A percentile compares a stretch with the other conserved stretches of the same genome.
phyloP scores from a whole-genome alignment of 2,888 invertebrate species.

The Dynastes grantii region DNA sequence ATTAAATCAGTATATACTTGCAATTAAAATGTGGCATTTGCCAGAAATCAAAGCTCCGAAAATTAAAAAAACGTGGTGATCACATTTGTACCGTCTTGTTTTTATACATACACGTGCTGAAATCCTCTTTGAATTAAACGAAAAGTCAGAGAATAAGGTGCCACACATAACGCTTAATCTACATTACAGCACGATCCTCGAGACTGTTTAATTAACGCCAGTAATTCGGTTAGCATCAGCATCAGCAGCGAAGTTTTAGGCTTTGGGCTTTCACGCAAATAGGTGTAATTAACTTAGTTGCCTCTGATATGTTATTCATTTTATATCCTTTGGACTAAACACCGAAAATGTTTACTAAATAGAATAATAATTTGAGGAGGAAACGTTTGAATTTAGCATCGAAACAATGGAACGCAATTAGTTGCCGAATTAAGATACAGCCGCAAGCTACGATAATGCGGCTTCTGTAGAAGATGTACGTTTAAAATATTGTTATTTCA shows the following conservation, averaged over 20 bases:
- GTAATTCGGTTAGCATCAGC: conserved; percentile 27
- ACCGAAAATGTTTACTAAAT: conserved; percentile 25
- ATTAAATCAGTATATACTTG: not conserved
- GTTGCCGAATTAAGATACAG: too few relatives aligned
- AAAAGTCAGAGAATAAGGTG: conserved; percentile 10
- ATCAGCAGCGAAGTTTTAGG: conserved; percentile 30
- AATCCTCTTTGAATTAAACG: conserved; percentile 10
- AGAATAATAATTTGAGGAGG: conserved; percentile 24
- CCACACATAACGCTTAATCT: conserved; percentile 16
- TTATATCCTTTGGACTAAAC: conserved; percentile 26
- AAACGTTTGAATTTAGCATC: not conserved
- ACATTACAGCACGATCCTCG: conserved; percentile 2
- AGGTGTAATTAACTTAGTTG: conserved; percentile 38
- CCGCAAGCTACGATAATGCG: too few relatives aligned
- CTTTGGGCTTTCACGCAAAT: conserved; percentile 25
- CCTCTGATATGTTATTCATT: conserved; percentile 42
- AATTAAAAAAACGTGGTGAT: not conserved
- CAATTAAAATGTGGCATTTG: not conserved
- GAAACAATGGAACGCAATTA: too few relatives aligned
- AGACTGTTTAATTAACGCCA: conserved; percentile 24
- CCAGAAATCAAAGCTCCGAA: not conserved
- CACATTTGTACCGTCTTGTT: not conserved
- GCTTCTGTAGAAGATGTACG: too few relatives aligned
- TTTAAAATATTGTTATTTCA: too few relatives aligned
- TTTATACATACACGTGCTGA: not conserved